Conservation (phyloP, 2,113 vertebrate genomes). For the Pluvialis apricaria region DNA sequence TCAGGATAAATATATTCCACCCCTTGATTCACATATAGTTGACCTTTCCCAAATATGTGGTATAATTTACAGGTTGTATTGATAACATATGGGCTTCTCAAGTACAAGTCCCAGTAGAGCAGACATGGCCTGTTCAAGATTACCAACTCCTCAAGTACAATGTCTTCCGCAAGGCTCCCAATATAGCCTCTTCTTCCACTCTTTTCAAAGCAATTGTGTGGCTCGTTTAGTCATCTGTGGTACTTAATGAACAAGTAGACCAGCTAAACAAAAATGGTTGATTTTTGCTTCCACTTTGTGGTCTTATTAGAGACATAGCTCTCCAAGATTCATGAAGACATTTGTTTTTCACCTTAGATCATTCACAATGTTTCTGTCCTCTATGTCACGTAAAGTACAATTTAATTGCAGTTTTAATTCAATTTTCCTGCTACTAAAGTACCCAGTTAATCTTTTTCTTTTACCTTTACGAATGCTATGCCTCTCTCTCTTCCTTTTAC, state of each 20-base stretch:
- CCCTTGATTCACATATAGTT: background rate
- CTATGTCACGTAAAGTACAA: background rate
- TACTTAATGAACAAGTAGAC: background rate
- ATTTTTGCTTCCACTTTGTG: background rate
- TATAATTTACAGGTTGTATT: background rate
- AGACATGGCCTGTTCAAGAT: rapidly evolving
- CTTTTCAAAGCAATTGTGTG: rapidly evolving
- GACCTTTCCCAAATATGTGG: background rate
- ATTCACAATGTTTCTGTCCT: background rate
- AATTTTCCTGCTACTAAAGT: background rate
- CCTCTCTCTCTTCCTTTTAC: background rate
- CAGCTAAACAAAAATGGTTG: background rate
- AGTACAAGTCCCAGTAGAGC: background rate
- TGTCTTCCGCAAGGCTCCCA: background rate
- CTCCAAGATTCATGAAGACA: background rate
- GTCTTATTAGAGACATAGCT: background rate
- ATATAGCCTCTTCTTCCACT: background rate
- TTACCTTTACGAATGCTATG: background rate
- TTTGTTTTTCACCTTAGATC: background rate
- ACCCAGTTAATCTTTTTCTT: background rate
- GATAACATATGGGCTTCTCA: background rate
- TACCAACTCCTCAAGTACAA: background rate
- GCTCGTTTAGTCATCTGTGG: background rate
- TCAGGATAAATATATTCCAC: background rate
- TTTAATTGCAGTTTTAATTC: background rate